Percentiles rank a stretch among this genome's conserved stretches.
phyloP scores from a whole-genome alignment of 2,113 vertebrate species.

The Mandrillus leucophaeus region DNA sequence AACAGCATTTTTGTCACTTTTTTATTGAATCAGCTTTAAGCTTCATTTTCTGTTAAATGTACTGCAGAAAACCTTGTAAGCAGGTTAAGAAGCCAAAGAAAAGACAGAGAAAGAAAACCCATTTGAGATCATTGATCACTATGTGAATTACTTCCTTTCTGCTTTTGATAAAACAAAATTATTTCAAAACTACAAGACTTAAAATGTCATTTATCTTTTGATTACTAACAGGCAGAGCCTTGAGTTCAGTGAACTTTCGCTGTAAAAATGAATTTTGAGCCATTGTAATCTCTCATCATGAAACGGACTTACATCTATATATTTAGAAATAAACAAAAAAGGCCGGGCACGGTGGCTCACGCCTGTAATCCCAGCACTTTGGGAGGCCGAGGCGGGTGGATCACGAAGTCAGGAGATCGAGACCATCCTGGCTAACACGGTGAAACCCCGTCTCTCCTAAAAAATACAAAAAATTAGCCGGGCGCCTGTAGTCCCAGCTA shows the following conservation, averaged over 20 bases:
- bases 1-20: neutral
- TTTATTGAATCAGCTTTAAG: neutral
- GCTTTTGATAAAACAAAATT: constrained; percentile 32
- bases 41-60: constrained; percentile 21
- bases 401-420: no score
- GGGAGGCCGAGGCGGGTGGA: no score
- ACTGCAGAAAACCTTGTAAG: neutral
- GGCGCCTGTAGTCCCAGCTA: no score
- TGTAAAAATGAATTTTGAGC: neutral
- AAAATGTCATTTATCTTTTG: neutral
- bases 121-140: neutral
- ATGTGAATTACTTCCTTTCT: constrained; percentile 39
- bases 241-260: neutral
- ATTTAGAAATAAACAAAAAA: constrained; percentile 26
- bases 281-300: neutral
- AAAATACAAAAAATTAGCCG: no score
- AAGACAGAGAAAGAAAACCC: neutral
- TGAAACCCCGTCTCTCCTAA: no score
- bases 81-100: neutral
- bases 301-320: neutral
- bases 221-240: neutral
- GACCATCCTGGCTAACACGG: no score
- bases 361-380: no score
- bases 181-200: constrained; percentile 20
- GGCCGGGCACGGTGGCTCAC: no score